Base-by-base conservation (phyloP, 2,888 invertebrate species). In the Branchinecta sandiegonensis region DNA sequence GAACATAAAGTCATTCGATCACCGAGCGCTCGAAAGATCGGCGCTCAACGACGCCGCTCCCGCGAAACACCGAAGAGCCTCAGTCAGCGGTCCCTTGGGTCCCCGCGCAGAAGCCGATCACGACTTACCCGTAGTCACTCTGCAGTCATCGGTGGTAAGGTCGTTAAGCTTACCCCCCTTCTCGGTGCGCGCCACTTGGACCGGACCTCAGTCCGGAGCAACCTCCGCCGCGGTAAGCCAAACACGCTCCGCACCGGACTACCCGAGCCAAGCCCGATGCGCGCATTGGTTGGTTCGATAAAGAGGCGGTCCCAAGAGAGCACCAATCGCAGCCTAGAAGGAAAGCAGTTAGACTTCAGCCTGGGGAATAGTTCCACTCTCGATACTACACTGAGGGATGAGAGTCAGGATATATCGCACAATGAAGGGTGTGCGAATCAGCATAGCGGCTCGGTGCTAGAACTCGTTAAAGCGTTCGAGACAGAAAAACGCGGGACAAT, bases 11-110 rank as follows among this genome's bases (percentile, higher is more conserved):
- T 88, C 9, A 86, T 89, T 71, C 79, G 88, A 72, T 89, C 89
- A 0, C 90, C 89, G 0, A 89, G 89, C 76, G 89, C 88, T 2
- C 81, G 89, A 67, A 89, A 88, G 81, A 90, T 89, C 70, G 89
- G 89, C 23, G 84, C 83, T 10, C 82, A 89, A 72, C 79, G 88
- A 74, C 81, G 89, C 66, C 80, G 87, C 67, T 89, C 89, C 0
- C 83, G 84, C 75, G 89, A 89, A 70, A 73, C 69, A 8, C 66
- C 70, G 2, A 56, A 56, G 17, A 56, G 56, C 1, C 56, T 56
- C 1, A 56, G 56, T 56, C 56, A 56, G 14, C 7, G 17, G 11
- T 56, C 56, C n/a, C 17, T 56, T n/a, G 17, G 56, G 10, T 56
- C 56, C n/a, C 56, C 56, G 56, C n/a, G 56, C n/a, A n/a, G 56